Base-by-base conservation (phyloP, 1,140 invertebrate genomes). In the Battus philenor region DNA sequence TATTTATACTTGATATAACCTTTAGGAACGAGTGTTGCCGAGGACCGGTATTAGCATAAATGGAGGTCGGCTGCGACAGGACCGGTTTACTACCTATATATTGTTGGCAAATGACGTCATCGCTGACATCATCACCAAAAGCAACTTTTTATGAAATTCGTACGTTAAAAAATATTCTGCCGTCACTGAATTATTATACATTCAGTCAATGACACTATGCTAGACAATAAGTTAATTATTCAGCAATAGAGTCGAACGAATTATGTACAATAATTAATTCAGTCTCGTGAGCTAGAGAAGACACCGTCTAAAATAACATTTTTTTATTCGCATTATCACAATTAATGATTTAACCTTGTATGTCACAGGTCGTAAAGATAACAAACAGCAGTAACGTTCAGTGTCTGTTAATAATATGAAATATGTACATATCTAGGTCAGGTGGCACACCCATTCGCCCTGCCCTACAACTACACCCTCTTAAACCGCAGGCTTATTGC, bases 11-110 rank as follows among this genome's bases (percentile, higher is more conserved):
- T 7, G 24, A 41, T 41, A 12, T 26, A 41, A 41, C 38, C 38
- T 41, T 41, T 41, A 29, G 34, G 53, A 38, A 32, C 46, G 59
- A 58, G 47, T 54, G 65, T 52, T 63, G 65, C 50, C 61, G 59
- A 61, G 59, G 58, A 66, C 60, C 59, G 52, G 55, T 46, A 77
- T 76, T 82, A 69, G 49, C 74, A 82, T 80, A 82, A 80, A 73
- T 78, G 72, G 76, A 83, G 79, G 79, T 69, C 78, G 63, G 32
- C 68, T 58, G 52, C 56, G 47, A 24, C 46, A 44, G 61, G 73
- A 77, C 76, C 68, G 70, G 78, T 78, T 79, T 60, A 50, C 45
- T 58, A 61, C 53, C 54, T 65, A 59, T 47, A 47, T 33, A 48
- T 52, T 52, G 57, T 54, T 54, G 54, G 48, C 47, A 39, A n/a